A percentile compares a stretch with the other conserved stretches of the same genome.
phyloP scores from a whole-genome alignment of 1,140 invertebrate species.

The Ridgeia piscesae region DNA sequence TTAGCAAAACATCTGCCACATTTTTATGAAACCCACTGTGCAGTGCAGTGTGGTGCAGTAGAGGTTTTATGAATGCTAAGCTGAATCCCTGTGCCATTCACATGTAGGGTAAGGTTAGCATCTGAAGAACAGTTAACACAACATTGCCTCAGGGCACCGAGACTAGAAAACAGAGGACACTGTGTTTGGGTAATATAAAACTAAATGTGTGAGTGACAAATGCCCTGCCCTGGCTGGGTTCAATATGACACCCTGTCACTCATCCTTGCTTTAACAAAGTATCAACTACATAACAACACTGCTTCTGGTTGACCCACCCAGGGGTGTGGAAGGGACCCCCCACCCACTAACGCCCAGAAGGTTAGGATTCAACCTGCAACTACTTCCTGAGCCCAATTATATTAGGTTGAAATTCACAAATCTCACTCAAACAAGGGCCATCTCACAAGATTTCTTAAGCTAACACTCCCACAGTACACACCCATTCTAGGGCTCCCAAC shows the following conservation, averaged over 20 bases:
- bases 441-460: no score
- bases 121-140: neutral
- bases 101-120: neutral
- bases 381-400: no score
- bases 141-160: no score
- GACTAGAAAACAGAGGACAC: neutral
- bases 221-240: neutral
- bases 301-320: neutral
- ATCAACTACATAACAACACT: neutral
- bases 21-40: neutral
- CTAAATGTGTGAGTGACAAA: neutral
- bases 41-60: neutral
- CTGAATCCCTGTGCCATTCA: neutral
- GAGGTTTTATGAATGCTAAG: neutral
- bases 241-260: neutral
- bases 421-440: no score
- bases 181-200: neutral
- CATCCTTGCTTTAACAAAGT: neutral
- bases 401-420: no score
- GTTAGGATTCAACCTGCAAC: no score
- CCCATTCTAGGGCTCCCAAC: no score
- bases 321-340: no score
- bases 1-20: neutral
- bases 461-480: no score
- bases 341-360: no score